Conservation (phyloP, 2,888 invertebrate species). For the Stramonita haemastoma region DNA sequence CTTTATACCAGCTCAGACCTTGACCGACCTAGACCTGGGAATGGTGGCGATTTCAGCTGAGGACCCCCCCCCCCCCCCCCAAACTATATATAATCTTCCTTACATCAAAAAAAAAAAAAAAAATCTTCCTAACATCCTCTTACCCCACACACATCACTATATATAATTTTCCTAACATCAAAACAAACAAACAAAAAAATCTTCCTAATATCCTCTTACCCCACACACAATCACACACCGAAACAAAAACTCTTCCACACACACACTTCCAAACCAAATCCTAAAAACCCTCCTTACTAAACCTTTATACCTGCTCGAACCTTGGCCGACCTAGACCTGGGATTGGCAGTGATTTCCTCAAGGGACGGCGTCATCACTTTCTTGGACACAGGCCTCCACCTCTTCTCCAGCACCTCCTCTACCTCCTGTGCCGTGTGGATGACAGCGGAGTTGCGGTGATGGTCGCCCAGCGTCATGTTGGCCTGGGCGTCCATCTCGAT, state of each 20-base stretch:
- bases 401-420: conserved; percentile 82
- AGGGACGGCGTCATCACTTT: conserved; percentile 87
- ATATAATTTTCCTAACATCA: too few species aligned
- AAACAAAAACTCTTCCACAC: not conserved
- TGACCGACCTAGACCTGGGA: too few species aligned
- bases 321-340: conserved; percentile 92
- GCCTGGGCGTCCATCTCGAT: conserved; percentile 68
- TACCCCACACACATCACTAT: too few species aligned
- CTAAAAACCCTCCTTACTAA: not conserved
- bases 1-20: too few species aligned
- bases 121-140: too few species aligned
- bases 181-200: too few species aligned
- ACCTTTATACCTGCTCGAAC: conserved; percentile 88
- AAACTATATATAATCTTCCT: too few species aligned
- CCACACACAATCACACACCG: not conserved
- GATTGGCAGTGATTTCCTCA: conserved; percentile 88
- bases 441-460: conserved; percentile 83
- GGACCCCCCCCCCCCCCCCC: too few species aligned
- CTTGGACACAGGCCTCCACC: conserved; percentile 88
- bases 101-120: too few species aligned
- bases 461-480: conserved; percentile 56
- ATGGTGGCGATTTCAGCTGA: too few species aligned
- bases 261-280: not conserved
- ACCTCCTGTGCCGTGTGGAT: conserved; percentile 83
- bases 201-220: too few species aligned